These are phyloP conservation scores for Pagrus major DNA, from an alignment of 2,113 vertebrate species.

Conservation along the genomic window DNA sequence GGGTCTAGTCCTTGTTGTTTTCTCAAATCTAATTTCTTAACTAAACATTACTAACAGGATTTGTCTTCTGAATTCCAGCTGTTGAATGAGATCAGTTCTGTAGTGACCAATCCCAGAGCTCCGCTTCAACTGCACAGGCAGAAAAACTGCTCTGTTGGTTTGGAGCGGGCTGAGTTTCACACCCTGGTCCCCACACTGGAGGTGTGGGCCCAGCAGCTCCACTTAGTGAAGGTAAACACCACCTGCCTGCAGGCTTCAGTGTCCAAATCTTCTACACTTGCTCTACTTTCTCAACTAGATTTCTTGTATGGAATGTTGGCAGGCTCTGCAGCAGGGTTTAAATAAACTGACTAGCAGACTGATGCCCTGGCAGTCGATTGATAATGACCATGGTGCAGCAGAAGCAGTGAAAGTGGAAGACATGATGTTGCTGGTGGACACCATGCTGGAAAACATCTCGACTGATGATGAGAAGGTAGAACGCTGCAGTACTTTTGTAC, in stretches of 20 bases:
- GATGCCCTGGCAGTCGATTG: constrained; percentile 82
- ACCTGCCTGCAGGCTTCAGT: background rate
- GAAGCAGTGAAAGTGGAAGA: constrained; percentile 86
- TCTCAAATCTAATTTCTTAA: background rate
- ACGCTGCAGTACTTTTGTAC: background rate
- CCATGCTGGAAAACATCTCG: constrained; percentile 87
- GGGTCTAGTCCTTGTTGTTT: background rate
- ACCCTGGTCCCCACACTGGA: constrained; percentile 86
- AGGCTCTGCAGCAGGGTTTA: constrained; percentile 86
- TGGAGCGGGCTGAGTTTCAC: constrained; percentile 80
- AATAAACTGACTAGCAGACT: constrained; percentile 81
- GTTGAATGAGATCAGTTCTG: constrained; percentile 81
- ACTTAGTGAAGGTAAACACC: constrained; percentile 85
- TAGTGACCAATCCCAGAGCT: constrained; percentile 83
- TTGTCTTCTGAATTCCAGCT: constrained; percentile 76
- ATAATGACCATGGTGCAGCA: constrained; percentile 37
- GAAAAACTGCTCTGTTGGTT: constrained; percentile 58
- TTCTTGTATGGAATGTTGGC: background rate
- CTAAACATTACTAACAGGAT: background rate
- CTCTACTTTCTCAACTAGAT: background rate
- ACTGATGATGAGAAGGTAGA: constrained; percentile 46
- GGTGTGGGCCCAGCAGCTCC: constrained; percentile 90
- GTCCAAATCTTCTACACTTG: background rate
- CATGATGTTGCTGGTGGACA: constrained; percentile 87
- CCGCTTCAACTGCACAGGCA: constrained; percentile 78